Evolutionary conservation across 1,140 invertebrate genomes (phyloP), one percentile per base, ranked within the genome.

Genomic region (Lucilia sericata): DNA sequence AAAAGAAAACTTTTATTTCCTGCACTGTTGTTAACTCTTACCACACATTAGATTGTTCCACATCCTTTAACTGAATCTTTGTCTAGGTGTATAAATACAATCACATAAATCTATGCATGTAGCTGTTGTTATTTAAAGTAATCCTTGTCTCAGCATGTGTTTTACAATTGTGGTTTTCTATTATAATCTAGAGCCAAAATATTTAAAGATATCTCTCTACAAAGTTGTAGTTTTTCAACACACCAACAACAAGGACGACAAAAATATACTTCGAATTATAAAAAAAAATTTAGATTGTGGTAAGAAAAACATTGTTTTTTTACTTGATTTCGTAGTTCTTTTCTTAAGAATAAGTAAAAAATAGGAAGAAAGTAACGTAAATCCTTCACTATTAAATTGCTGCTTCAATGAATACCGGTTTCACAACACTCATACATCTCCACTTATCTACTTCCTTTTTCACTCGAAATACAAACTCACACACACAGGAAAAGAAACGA

Each of bases 91-190:
- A 55, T 55, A 17, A 30, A 30, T 30, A 30, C 25, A 30, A 30
- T 30, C 25, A 1, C 25, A 30, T 30, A 30, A 42, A 42, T 42
- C 42, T 42, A 42, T 55, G 51, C 12, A 55, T 55, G 49, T 49
- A 49, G 9, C 9, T 55, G 51, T 55, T 42, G 74, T 36, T 36
- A 19, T 75, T 75, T 75, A 25, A 30, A 25, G 19, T 75, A 75
- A 75, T 75, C 74, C 74, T 36, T 12, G 21, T 25, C 74, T 75
- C 74, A 75, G 74, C 74, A 75, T 75, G 74, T 19, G 19, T 75
- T 75, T 36, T 36, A 75, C 74, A 75, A 75, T 75, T 75, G 74
- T 36, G 74, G 74, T 75, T 75, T 75, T 42, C 25, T 36, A 75
- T 75, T 75, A 17, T 75, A 14, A 75, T 75, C 74, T 17, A 30